phyloP scores from a whole-genome alignment of 2,113 vertebrate genomes.

The Cisticola juncidis region DNA sequence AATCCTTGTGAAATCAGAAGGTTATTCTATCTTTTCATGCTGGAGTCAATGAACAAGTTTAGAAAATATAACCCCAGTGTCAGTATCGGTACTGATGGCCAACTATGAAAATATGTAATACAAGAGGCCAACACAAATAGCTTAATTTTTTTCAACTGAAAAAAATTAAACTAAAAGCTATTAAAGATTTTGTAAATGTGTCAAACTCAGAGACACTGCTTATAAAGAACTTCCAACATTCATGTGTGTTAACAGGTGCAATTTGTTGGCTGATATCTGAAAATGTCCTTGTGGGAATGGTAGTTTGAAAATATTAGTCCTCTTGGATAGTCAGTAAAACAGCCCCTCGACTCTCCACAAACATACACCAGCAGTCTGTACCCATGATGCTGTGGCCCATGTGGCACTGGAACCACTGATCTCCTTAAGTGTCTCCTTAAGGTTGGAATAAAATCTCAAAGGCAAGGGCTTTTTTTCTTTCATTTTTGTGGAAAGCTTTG shows the following conservation, averaged over 20 bases:
- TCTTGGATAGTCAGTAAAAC: not conserved
- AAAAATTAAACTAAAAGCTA: not conserved
- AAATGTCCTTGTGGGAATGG: not conserved
- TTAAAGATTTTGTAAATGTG: not conserved
- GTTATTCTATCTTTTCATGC: not conserved
- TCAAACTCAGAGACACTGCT: not conserved
- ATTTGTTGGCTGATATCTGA: not conserved
- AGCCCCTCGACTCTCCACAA: not conserved
- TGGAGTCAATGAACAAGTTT: not conserved
- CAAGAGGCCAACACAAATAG: not conserved
- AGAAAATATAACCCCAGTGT: not conserved
- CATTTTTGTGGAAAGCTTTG: not conserved
- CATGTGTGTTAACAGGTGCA: not conserved
- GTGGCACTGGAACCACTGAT: not conserved
- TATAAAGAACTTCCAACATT: not conserved
- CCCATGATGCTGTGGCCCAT: not conserved
- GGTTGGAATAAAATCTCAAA: not conserved
- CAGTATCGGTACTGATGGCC: not conserved
- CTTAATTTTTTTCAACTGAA: not conserved
- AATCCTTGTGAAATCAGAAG: not conserved
- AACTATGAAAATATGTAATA: not conserved
- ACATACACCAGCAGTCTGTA: not conserved
- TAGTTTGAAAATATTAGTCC: not conserved
- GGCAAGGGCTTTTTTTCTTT: not conserved
- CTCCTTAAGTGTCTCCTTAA: not conserved